Evolutionary conservation across 2,888 invertebrate genomes (phyloP), one percentile per base, ranked within the genome.

Genomic region (Scaptomyza flava): DNA sequence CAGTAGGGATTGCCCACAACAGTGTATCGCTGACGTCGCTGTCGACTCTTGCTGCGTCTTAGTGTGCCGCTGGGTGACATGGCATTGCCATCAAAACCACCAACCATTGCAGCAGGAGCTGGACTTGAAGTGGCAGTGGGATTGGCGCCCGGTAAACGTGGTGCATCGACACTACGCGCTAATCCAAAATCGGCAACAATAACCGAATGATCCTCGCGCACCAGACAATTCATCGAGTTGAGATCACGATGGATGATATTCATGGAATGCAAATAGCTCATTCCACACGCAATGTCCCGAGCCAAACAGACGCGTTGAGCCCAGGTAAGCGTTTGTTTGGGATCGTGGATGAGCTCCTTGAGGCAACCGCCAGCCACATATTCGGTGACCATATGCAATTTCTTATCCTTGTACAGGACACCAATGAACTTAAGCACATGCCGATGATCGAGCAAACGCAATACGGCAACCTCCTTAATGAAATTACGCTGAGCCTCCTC

Each of bases 1-100:
- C 98, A 98, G 92, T 98, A 98, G 0, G 98, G 98, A 93, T 98
- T 98, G 1, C 98, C 98, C 0, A 98, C 98, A 31, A 98, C 98
- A 0, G 98, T 98, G 91, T 98, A 98, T 12, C 98, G 93, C 90
- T 98, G 98, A 79, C 97, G 94, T 0, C 97, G 93, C 81, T 96
- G 94, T 51, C 94, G 93, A 51, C 94, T 94, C 67, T 95, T 94
- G 76, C 92, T 94, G 53, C 93, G 88, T 8, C 92, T 93, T 64
- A 93, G 92, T 0, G 92, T 92, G 41, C 93, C 93, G n/a, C 91
- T 90, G 6, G 87, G 87, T 9, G 81, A 82, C 64, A 81, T 66
- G 34, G 65, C 68, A 31, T 27, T 59, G 48, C 48, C 20, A 50
- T 50, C 50, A 36, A 71, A 42, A 58, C 72, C 6, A 30, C 20